Percentiles rank a stretch among this genome's conserved stretches.
phyloP scores from a whole-genome alignment of 2,888 invertebrate genomes.

The Lithophane socia region DNA sequence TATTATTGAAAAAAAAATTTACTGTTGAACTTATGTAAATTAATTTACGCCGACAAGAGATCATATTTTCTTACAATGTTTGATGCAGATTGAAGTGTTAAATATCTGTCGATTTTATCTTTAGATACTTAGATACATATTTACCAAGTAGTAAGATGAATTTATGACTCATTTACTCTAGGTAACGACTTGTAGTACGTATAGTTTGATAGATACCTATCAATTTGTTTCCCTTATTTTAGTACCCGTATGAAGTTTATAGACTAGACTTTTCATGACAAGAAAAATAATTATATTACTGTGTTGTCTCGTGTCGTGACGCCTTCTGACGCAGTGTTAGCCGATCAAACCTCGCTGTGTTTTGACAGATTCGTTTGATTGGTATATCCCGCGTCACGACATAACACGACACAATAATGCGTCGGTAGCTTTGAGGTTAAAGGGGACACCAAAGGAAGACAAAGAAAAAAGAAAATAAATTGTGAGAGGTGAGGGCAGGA shows the following conservation, averaged over 20 bases:
- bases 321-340: no score
- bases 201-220: neutral
- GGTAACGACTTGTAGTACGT: neutral
- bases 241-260: neutral
- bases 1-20: neutral
- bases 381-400: no score
- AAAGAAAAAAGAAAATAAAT: no score
- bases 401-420: no score
- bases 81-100: slow-evolving; percentile 6
- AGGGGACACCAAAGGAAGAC: no score
- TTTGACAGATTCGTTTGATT: no score
- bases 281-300: neutral
- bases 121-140: neutral
- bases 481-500: no score
- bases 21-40: neutral
- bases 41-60: neutral
- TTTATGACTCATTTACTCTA: neutral
- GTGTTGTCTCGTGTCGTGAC: no score
- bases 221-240: neutral
- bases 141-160: neutral
- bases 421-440: no score
- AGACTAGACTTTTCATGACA: neutral
- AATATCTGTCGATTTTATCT: neutral
- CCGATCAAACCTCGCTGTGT: no score
- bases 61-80: slow-evolving; percentile 20